Percentiles rank a stretch among this genome's conserved stretches.
Conservation (phyloP, 1,140 invertebrate genomes). For the Orius laevigatus region DNA sequence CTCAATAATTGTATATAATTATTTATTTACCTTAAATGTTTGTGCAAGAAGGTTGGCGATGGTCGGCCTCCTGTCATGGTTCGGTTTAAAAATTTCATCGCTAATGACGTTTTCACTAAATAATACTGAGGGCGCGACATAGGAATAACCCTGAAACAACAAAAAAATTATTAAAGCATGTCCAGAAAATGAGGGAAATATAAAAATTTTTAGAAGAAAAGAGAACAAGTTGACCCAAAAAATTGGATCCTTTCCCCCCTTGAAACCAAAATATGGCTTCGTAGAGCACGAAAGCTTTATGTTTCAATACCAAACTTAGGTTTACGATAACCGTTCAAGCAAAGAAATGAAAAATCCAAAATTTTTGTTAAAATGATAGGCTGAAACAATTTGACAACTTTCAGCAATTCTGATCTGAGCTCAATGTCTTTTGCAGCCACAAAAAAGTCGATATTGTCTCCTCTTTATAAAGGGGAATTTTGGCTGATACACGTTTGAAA, state of each 20-base stretch:
- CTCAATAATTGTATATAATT: not conserved
- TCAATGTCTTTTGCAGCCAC: no score
- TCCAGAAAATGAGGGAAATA: not conserved
- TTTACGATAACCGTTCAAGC: no score
- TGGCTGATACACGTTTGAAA: no score
- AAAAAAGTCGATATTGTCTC: no score
- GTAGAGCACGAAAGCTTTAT: no score
- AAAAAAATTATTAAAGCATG: slow-evolving; percentile 1
- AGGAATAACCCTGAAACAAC: slow-evolving; percentile 68
- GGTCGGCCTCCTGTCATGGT: slow-evolving; percentile 31
- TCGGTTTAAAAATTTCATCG: slow-evolving; percentile 42
- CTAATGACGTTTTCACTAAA: slow-evolving; percentile 74
- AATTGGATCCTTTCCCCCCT: not conserved
- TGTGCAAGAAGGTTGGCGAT: slow-evolving; percentile 29
- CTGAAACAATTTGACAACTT: no score
- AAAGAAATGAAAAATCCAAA: no score
- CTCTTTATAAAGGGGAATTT: no score
- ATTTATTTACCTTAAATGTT: slow-evolving; percentile 31
- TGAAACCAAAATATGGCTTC: no score
- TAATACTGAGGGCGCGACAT: slow-evolving; percentile 81
- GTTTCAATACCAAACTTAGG: no score
- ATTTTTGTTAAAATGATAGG: no score
- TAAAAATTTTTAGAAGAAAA: not conserved
- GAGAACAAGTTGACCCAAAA: not conserved
- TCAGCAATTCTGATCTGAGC: no score